Conservation (phyloP, 1,140 invertebrate genomes). For the Macrosteles quadrilineatus region DNA sequence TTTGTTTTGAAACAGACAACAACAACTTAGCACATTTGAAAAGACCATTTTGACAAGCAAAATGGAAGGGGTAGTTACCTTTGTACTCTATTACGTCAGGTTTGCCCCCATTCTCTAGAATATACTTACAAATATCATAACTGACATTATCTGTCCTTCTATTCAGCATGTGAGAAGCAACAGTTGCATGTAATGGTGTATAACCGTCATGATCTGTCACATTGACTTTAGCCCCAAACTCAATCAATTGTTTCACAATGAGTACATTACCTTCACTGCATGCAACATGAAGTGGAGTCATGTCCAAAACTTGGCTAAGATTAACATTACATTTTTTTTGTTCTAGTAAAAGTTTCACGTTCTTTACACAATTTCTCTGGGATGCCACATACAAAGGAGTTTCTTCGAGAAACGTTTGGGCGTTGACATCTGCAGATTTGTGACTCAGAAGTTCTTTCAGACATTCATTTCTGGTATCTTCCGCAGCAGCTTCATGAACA, state of each 20-base stretch:
- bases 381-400: too few species aligned
- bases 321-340: constrained; percentile 33
- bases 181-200: too few species aligned
- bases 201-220: too few species aligned
- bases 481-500: constrained; percentile 38
- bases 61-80: constrained; percentile 34
- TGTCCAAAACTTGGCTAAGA: constrained; percentile 18
- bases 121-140: constrained; percentile 20
- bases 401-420: too few species aligned
- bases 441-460: too few species aligned
- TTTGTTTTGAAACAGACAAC: constrained; percentile 23
- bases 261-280: too few species aligned
- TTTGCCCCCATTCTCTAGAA: constrained; percentile 31
- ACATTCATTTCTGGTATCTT: too few species aligned
- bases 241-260: too few species aligned
- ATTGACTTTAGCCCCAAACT: too few species aligned
- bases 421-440: too few species aligned
- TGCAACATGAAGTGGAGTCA: too few species aligned
- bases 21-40: constrained; percentile 34
- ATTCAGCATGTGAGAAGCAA: constrained; percentile 39
- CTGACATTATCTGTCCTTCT: constrained; percentile 24
- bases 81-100: constrained; percentile 14
- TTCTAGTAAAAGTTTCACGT: neutral
- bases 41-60: constrained; percentile 37
- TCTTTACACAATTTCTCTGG: too few species aligned